phyloP scores from a whole-genome alignment of 2,797 vertebrate genomes.

The Hypotaenidia philippensis region DNA sequence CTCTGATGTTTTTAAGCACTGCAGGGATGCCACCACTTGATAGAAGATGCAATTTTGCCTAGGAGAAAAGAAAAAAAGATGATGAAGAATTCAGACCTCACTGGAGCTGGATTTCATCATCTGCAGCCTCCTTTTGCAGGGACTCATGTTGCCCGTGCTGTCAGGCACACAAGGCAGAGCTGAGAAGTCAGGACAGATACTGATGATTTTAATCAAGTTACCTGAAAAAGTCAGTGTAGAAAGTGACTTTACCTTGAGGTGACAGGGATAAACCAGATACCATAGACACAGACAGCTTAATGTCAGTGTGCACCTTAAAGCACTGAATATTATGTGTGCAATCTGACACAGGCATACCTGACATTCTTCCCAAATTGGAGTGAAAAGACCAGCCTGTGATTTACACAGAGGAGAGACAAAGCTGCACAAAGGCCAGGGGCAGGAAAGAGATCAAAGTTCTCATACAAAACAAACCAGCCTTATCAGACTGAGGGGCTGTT shows the following conservation, averaged over 20 bases:
- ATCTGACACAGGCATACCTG: slow-evolving; percentile 65
- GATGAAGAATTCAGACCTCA: background rate
- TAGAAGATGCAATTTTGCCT: background rate
- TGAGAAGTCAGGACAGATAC: background rate
- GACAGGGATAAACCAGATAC: background rate
- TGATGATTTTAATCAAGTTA: background rate
- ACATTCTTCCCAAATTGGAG: slow-evolving; percentile 59
- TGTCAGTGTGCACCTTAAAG: slow-evolving; percentile 6
- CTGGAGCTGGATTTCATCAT: background rate
- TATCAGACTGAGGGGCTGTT: background rate
- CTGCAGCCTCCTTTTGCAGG: background rate
- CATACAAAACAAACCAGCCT: background rate
- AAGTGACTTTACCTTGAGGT: background rate
- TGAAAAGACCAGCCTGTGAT: slow-evolving; percentile 44
- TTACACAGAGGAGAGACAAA: slow-evolving; percentile 41
- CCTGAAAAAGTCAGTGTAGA: background rate
- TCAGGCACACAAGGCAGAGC: background rate
- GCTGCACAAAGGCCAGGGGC: slow-evolving; percentile 44
- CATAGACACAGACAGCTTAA: background rate
- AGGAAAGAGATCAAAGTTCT: slow-evolving; percentile 44
- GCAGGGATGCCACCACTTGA: background rate
- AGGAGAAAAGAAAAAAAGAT: background rate
- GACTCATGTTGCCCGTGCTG: fast-evolving
- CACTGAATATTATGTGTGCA: background rate
- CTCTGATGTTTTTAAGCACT: background rate